phyloP scores from a whole-genome alignment of 2,888 invertebrate species.

The Trichogramma dendrolimi region DNA sequence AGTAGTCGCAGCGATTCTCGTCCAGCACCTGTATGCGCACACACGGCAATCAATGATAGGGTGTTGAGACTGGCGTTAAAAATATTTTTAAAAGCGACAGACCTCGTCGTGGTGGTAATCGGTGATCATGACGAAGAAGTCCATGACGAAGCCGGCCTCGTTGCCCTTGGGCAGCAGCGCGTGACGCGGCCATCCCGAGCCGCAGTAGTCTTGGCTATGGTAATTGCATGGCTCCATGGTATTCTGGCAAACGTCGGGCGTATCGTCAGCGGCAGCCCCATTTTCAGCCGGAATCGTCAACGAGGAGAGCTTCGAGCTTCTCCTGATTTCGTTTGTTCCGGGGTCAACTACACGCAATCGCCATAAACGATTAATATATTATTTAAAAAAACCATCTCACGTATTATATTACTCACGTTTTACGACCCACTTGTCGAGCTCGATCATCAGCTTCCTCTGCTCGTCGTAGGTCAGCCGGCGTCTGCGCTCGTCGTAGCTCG shows the following conservation, averaged over 20 bases:
- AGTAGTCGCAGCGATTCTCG: too few species aligned
- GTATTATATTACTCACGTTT: conserved; percentile 55
- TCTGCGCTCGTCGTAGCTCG: conserved; percentile 63
- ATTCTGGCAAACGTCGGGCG: conserved; percentile 54
- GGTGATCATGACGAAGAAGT: conserved; percentile 73
- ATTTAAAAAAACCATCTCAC: background rate
- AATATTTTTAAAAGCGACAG: too few species aligned
- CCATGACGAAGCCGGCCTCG: conserved; percentile 60
- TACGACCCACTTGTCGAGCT: conserved; percentile 68
- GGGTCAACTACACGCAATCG: conserved; percentile 56
- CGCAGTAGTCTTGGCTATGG: conserved; percentile 71
- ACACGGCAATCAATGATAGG: too few species aligned
- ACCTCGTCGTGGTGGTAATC: conserved; percentile 66
- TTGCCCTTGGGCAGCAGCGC: conserved; percentile 71
- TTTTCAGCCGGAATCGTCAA: conserved; percentile 79
- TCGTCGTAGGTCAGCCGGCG: conserved; percentile 60
- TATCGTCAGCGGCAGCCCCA: conserved; percentile 70
- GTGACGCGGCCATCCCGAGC: conserved; percentile 83
- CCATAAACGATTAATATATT: background rate
- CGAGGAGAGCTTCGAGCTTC: conserved; percentile 67
- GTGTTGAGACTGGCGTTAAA: too few species aligned
- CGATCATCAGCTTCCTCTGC: conserved; percentile 65
- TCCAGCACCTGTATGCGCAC: too few species aligned
- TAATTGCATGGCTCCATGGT: conserved; percentile 52
- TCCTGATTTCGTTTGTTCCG: conserved; percentile 64